These are phyloP conservation scores for Sesamia nonagrioides DNA, from an alignment of 1,140 invertebrate species.

Conservation along the genomic window DNA sequence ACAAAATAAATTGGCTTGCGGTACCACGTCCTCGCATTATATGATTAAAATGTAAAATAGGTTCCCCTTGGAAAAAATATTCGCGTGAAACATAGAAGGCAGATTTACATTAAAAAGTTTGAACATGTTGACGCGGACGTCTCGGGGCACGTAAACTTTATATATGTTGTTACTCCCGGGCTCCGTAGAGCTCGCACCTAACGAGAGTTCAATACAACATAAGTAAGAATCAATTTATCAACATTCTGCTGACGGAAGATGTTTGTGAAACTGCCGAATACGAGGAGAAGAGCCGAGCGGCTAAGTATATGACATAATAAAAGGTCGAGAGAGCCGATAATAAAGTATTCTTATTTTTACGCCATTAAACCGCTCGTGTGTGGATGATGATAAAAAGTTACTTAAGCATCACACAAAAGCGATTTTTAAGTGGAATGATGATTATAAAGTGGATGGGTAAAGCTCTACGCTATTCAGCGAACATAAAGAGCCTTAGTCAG, in stretches of 20 bases:
- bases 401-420: slow-evolving; percentile 21
- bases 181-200: slow-evolving; percentile 1
- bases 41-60: slow-evolving; percentile 43
- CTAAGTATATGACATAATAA: slow-evolving; percentile 38
- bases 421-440: slow-evolving; percentile 37
- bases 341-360: slow-evolving; percentile 48
- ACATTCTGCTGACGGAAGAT: slow-evolving; percentile 32
- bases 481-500: not conserved
- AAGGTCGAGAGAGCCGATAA: slow-evolving; percentile 32
- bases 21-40: slow-evolving; percentile 12
- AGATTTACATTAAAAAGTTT: slow-evolving; percentile 44
- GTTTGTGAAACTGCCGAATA: slow-evolving; percentile 27
- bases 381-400: slow-evolving; percentile 39
- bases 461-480: not conserved
- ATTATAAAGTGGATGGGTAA: slow-evolving; percentile 12
- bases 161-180: slow-evolving; percentile 23
- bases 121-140: slow-evolving; percentile 4
- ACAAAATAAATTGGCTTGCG: slow-evolving; percentile 39
- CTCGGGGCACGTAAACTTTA: slow-evolving; percentile 24
- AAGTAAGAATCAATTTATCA: slow-evolving; percentile 52
- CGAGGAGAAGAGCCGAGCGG: slow-evolving; percentile 4
- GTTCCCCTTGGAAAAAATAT: slow-evolving; percentile 31
- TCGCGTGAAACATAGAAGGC: slow-evolving; percentile 21
- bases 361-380: slow-evolving; percentile 40
- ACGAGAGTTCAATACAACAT: slow-evolving; percentile 50